A percentile compares a stretch with the other conserved stretches of the same genome.
These are phyloP conservation scores for Clarias gariepinus DNA, from an alignment of 2,113 vertebrate species.

Conservation along the genomic window DNA sequence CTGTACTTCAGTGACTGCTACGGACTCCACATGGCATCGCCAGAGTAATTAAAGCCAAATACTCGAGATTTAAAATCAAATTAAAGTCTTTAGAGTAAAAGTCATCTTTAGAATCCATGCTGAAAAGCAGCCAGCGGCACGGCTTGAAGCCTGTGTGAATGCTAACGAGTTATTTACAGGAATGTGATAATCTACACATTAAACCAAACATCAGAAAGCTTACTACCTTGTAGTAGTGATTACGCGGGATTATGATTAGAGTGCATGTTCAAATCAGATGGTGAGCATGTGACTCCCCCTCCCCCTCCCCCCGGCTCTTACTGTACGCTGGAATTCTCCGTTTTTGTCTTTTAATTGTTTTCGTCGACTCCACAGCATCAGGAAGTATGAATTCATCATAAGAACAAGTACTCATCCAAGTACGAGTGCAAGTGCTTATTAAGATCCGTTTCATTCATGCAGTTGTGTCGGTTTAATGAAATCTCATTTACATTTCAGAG, in stretches of 20 bases:
- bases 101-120: background rate
- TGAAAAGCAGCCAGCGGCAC: background rate
- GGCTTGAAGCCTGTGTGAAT: background rate
- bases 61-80: background rate
- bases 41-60: background rate
- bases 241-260: slow-evolving; percentile 9
- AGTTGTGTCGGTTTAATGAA: background rate
- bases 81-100: background rate
- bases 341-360: background rate
- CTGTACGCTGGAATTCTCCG: slow-evolving; percentile 1
- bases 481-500: background rate
- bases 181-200: slow-evolving; percentile 13
- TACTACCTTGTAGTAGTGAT: background rate
- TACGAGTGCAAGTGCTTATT: too few relatives aligned
- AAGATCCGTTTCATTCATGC: background rate
- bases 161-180: background rate
- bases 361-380: background rate
- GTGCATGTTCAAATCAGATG: slow-evolving; percentile 40
- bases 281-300: slow-evolving; percentile 39
- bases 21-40: background rate
- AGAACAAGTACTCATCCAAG: background rate
- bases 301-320: slow-evolving; percentile 28
- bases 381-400: background rate
- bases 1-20: background rate
- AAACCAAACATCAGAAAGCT: slow-evolving; percentile 28